Conservation (phyloP, 2,797 vertebrate genomes). For the Mormyrops boulengeri region DNA sequence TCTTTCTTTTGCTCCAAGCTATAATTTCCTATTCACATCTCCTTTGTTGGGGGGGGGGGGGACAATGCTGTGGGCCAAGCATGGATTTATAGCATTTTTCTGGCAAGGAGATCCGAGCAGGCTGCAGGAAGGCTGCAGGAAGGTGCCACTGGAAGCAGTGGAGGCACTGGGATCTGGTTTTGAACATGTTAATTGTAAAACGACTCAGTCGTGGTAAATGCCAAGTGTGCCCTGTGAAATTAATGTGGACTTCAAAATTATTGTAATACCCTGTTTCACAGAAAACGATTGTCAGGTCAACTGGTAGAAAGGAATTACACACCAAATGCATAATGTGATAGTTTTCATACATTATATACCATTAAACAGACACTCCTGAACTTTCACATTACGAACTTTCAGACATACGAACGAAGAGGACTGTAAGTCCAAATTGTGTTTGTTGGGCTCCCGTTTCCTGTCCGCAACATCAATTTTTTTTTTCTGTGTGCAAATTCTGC, state of each 20-base stretch:
- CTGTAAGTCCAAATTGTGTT: no score
- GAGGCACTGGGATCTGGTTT: neutral
- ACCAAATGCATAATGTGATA: neutral
- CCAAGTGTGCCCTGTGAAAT: no score
- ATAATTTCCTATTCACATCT: constrained; percentile 32
- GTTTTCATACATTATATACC: neutral
- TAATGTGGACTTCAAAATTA: neutral
- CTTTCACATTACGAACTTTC: no score
- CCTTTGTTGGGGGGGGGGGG: constrained; percentile 1
- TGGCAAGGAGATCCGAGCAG: constrained; percentile 23
- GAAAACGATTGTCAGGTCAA: neutral
- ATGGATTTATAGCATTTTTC: constrained; percentile 29
- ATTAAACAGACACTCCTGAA: neutral
- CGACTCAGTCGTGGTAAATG: neutral
- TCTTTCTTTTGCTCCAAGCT: constrained; percentile 22
- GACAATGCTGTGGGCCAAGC: constrained; percentile 23
- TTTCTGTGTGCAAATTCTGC: no score
- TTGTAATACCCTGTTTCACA: neutral
- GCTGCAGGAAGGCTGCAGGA: constrained; percentile 19
- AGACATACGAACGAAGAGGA: no score
- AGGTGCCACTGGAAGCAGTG: neutral
- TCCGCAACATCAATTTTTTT: no score
- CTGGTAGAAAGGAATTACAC: neutral
- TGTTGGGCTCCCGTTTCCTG: no score
- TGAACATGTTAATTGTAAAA: neutral